phyloP scores from a whole-genome alignment of 2,113 vertebrate species.

The Ranitomeya variabilis region DNA sequence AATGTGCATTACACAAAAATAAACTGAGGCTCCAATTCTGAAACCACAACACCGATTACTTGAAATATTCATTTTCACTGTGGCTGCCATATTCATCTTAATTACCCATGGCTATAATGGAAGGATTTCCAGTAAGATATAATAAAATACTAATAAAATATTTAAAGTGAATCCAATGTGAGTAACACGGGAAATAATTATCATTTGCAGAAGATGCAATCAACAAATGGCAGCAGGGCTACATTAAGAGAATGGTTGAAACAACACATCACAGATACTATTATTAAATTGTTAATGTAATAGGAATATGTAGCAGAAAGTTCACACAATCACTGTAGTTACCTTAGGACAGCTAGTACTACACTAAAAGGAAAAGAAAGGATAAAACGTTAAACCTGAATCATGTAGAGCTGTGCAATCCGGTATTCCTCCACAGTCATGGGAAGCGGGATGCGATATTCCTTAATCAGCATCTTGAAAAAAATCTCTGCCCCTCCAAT shows the following conservation, averaged over 20 bases:
- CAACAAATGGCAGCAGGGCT: not conserved
- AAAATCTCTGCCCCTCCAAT: constrained; percentile 64
- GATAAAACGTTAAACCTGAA: constrained; percentile 87
- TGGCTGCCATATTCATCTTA: too few species aligned
- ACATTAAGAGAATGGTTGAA: too few species aligned
- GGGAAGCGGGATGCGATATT: constrained; percentile 94
- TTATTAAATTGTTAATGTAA: not conserved
- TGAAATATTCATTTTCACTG: too few species aligned
- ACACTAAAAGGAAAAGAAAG: not conserved
- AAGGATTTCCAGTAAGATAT: not conserved
- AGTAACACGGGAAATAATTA: too few species aligned
- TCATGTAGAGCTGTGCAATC: constrained; percentile 98
- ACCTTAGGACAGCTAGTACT: not conserved
- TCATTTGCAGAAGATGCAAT: not conserved
- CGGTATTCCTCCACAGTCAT: constrained; percentile 98
- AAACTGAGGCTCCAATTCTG: too few species aligned
- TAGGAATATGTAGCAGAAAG: too few species aligned
- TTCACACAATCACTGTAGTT: not conserved
- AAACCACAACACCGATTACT: too few species aligned
- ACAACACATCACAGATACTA: too few species aligned
- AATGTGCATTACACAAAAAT: too few species aligned
- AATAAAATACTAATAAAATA: not conserved
- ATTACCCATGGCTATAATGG: too few species aligned
- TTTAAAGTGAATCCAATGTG: not conserved
- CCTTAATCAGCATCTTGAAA: constrained; percentile 96